Percentiles rank a stretch among this genome's conserved stretches.
phyloP scores from a whole-genome alignment of 2,113 vertebrate genomes.

The Callionymus lyra region DNA sequence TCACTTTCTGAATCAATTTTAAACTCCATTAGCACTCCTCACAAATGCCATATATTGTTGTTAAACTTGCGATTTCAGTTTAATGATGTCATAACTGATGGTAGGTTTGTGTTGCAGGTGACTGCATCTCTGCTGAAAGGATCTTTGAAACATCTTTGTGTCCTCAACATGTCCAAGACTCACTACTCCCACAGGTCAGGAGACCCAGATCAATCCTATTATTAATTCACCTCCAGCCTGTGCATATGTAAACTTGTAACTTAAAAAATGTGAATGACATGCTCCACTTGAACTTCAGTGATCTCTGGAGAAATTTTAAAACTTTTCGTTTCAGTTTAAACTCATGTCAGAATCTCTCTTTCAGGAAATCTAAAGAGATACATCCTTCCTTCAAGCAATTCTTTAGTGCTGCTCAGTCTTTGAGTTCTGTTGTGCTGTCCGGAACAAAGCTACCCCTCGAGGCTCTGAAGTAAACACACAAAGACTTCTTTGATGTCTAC shows the following conservation, averaged over 20 bases:
- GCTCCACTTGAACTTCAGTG: too few relatives aligned
- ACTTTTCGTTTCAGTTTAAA: too few relatives aligned
- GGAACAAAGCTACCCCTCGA: conserved; percentile 86
- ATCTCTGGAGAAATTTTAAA: too few relatives aligned
- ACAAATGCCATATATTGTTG: too few relatives aligned
- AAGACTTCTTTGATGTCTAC: neutral
- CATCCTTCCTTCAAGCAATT: conserved; percentile 87
- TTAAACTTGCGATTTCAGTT: too few relatives aligned
- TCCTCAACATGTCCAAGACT: conserved; percentile 83
- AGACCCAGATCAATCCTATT: neutral
- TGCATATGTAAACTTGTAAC: neutral
- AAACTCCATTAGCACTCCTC: too few relatives aligned
- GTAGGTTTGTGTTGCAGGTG: conserved; percentile 60
- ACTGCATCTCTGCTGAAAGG: conserved; percentile 83
- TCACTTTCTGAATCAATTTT: too few relatives aligned
- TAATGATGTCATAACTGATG: too few relatives aligned
- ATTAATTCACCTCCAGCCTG: neutral
- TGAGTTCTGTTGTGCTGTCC: conserved; percentile 81
- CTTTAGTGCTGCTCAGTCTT: conserved; percentile 81
- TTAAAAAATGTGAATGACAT: neutral
- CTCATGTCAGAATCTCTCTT: too few relatives aligned
- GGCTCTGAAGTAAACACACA: conserved; percentile 83
- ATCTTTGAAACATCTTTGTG: conserved; percentile 79
- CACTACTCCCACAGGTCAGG: conserved; percentile 79
- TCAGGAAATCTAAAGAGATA: conserved; percentile 86